Conservation (phyloP, 92 coral and sea anemone species). For the Chrysogorgia sp. region DNA sequence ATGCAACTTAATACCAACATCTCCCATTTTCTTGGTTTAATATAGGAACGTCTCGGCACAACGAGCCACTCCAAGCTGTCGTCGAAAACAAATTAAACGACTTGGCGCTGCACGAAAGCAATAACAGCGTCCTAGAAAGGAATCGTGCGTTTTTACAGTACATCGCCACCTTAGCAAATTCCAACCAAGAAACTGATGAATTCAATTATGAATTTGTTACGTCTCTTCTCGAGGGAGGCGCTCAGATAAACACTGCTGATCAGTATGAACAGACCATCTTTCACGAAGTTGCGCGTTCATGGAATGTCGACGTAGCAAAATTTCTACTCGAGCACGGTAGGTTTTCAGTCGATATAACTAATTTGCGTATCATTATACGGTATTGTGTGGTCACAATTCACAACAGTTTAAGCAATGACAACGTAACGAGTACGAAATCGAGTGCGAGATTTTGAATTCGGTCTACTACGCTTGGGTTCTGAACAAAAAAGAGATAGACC, state of each 20-base stretch:
- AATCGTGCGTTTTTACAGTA: constrained; percentile 36
- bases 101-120: constrained; percentile 12
- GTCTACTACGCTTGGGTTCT: too few species aligned
- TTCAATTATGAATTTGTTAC: constrained; percentile 74
- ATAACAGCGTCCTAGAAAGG: constrained; percentile 34
- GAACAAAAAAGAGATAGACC: too few species aligned
- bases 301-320: constrained; percentile 86
- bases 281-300: constrained; percentile 93
- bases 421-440: too few species aligned
- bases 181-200: constrained; percentile 25
- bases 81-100: constrained; percentile 24
- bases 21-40: too few species aligned
- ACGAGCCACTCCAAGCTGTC: constrained; percentile 44
- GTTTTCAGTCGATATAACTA: too few species aligned
- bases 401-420: not conserved
- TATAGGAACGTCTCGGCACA: constrained; percentile 36
- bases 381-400: not conserved
- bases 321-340: constrained; percentile 83
- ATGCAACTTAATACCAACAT: too few species aligned
- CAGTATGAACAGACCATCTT: constrained; percentile 86
- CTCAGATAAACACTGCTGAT: constrained; percentile 75
- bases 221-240: constrained; percentile 79
- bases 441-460: too few species aligned
- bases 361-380: not conserved
- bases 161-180: constrained; percentile 37